Conservation (phyloP, 2,888 invertebrate genomes). For the Cephus pulcher region DNA sequence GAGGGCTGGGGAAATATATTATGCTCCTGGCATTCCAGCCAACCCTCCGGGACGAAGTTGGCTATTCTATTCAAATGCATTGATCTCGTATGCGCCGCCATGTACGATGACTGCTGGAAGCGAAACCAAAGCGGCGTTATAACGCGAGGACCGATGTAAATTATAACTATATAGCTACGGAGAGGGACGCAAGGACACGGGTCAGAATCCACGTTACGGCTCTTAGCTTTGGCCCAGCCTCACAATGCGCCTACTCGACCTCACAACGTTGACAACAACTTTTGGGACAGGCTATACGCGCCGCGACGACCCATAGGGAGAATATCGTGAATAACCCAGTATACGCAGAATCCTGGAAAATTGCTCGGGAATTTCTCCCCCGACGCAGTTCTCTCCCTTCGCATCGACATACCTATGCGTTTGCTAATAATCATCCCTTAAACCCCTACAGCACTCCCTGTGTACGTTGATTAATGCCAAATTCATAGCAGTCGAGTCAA, state of each 20-base stretch:
- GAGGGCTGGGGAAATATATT: not conserved
- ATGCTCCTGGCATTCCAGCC: constrained; percentile 1
- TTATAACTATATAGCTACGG: not conserved
- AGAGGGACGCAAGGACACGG: not conserved
- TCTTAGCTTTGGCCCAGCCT: not conserved
- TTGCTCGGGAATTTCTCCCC: not conserved
- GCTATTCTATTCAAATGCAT: constrained; percentile 29
- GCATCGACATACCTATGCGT: not conserved
- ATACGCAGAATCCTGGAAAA: not conserved
- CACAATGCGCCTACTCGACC: not conserved
- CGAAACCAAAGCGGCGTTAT: constrained; percentile 18
- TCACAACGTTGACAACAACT: not conserved
- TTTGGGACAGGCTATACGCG: not conserved
- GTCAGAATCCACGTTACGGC: not conserved
- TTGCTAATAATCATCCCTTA: not conserved
- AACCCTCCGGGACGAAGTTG: constrained; percentile 25
- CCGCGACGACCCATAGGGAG: not conserved
- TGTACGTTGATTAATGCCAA: no score
- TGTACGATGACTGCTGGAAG: constrained; percentile 10
- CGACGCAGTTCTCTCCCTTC: not conserved
- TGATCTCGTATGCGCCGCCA: constrained; percentile 8
- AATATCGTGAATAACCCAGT: not conserved
- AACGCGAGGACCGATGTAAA: not conserved
- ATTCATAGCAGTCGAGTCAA: not conserved
- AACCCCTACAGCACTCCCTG: not conserved